Evolutionary conservation across 2,113 vertebrate species (phyloP), one percentile per base, ranked within the genome.

Genomic region (Ameiurus melas): DNA sequence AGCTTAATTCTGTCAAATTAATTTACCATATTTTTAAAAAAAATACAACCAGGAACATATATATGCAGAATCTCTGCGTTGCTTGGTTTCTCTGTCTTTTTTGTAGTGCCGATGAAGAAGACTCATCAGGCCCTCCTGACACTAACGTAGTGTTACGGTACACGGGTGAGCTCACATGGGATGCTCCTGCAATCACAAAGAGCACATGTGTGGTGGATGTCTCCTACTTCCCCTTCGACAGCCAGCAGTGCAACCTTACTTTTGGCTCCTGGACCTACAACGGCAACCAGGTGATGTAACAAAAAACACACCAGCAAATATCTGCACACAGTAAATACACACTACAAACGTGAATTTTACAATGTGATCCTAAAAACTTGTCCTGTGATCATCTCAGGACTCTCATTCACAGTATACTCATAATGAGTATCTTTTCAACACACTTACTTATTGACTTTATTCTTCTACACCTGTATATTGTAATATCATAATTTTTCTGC

Each of bases 201-300:
- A 99, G 98, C 92, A 96, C 97, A 1, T 99, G 98, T 88, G 97
- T 97, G 85, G 98, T 99, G 66, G 97, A 99, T 20, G 97, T 99
- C 36, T 96, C 97, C 88, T 99, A 99, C 90, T 99, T 99, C 89
- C 98, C 98, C 71, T 99, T 99, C 68, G 98, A 99, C 89, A 95
- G 94, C 91, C 98, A 99, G 93, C 95, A 96, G 84, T 99, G 98
- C 93, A 99, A 99, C 89, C 97, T 99, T 80, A 99, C 98, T 4
- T 99, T 99, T 73, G 98, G 98, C 16, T 99, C 98, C 66, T 99
- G 98, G 98, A 99, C 98, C 88, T 99, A 99, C 94, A 99, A 99
- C 27, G 98, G 98, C 85, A 98, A 99, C 90, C 98, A 99, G 94
- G 97, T 99, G 88, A 78, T 27, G 3, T 20, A 73, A 73, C 71